phyloP scores from a whole-genome alignment of 1,140 invertebrate species.

The Nymphalis io region DNA sequence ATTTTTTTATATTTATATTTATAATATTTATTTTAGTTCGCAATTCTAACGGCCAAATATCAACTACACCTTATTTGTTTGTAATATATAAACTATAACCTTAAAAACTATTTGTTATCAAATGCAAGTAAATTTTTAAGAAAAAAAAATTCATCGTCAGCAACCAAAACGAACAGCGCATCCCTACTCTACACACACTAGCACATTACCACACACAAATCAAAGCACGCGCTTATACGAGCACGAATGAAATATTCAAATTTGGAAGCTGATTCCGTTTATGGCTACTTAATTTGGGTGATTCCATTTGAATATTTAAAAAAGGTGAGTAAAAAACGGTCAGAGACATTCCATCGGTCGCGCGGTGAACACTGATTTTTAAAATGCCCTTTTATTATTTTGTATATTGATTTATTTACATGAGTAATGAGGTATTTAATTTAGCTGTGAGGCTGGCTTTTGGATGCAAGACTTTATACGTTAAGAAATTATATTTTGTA shows the following conservation, averaged over 20 bases:
- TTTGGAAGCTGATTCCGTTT: constrained; percentile 81
- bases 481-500: too few species aligned
- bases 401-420: constrained; percentile 36
- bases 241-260: constrained; percentile 79
- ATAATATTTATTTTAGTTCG: too few species aligned
- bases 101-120: not conserved
- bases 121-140: not conserved
- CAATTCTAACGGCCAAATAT: too few species aligned
- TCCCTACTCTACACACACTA: constrained; percentile 54
- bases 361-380: constrained; percentile 25
- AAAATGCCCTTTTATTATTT: constrained; percentile 34
- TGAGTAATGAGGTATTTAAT: constrained; percentile 32
- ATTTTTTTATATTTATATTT: too few species aligned
- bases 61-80: too few species aligned
- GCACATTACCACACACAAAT: constrained; percentile 58
- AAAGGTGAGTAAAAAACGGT: constrained; percentile 58
- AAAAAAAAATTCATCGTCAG: not conserved
- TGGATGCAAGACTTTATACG: not conserved
- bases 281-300: constrained; percentile 81
- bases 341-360: constrained; percentile 66
- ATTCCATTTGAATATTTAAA: constrained; percentile 79
- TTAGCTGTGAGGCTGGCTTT: constrained; percentile 1
- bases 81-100: not conserved
- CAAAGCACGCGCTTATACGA: constrained; percentile 65
- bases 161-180: constrained; percentile 37